Base-by-base conservation (phyloP, 1,140 invertebrate species). In the Asbolus verrucosus region DNA sequence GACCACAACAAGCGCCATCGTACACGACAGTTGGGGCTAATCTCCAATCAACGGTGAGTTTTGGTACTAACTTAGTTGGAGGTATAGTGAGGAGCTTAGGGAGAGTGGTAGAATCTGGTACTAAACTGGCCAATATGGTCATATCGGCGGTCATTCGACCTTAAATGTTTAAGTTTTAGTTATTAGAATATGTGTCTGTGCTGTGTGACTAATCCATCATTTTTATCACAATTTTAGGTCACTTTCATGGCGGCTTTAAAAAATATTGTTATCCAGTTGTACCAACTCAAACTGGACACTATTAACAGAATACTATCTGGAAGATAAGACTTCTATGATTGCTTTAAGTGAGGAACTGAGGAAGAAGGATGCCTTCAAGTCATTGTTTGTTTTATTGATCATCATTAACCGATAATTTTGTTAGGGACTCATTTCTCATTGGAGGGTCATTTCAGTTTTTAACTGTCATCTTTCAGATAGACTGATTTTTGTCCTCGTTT, bases 21-120 rank as follows among this genome's bases (percentile, higher is more conserved):
- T 27, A 14, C 15, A 15, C 61, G 36, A 41, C 21, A n/a, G 59
- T 63, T 62, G 67, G 67, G 18, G 39, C 36, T 62, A 69, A 62
- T 31, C 11, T 63, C n/a, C 67, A 69, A 36, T 15, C 71, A 16
- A 73, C 71, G 71, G 71, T 72, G 63, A 72, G 71, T 72, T 46
- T 75, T 14, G 75, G 75, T 21, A 69, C 54, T 65, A 77, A 75
- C 59, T 71, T 77, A 66, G 74, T 75, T 60, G 69, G 71, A 50
- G 69, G 73, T 36, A 50, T 78, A 1, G 73, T 76, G 24, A 73
- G 74, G 21, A 69, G 73, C 13, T 65, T 77, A 30, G 72, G 69
- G 9, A 74, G 74, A 46, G 76, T 80, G 3, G 72, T 80, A 27
- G 72, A 73, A 50, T 77, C 79, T 2, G 79, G 79, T 8, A 74